A percentile compares a stretch with the other conserved stretches of the same genome.
These are phyloP conservation scores for Andrena dorsata DNA, from an alignment of 2,888 invertebrate species.

Conservation along the genomic window DNA sequence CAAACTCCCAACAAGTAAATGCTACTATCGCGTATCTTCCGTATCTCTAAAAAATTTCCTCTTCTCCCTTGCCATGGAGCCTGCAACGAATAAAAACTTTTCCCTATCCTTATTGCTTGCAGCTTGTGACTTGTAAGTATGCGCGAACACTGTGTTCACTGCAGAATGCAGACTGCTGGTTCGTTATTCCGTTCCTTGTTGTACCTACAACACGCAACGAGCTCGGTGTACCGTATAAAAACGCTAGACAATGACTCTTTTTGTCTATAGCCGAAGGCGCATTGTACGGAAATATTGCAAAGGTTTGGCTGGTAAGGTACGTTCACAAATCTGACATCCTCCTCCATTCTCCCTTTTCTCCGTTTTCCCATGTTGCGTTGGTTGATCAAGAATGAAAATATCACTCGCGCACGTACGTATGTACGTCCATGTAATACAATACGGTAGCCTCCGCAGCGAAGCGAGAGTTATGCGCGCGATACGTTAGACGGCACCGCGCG, in stretches of 20 bases:
- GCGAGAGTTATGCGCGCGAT: not conserved
- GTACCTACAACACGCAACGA: conserved; percentile 36
- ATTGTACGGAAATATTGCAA: conserved; percentile 75
- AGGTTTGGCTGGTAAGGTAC: conserved; percentile 72
- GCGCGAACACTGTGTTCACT: not conserved
- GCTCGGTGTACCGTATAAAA: conserved; percentile 49
- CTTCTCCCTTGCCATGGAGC: no score
- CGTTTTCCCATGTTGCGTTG: no score
- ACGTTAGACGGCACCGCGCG: no score
- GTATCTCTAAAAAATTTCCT: no score
- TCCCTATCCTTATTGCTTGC: not conserved
- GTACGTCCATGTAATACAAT: no score
- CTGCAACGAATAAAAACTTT: no score
- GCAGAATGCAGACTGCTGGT: conserved; percentile 8
- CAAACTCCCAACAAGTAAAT: no score
- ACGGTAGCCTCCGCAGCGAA: not conserved
- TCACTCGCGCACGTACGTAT: not conserved
- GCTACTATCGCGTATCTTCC: no score
- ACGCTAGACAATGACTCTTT: conserved; percentile 79
- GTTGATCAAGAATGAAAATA: conserved; percentile 3
- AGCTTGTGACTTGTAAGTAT: conserved; percentile 3
- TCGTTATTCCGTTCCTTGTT: conserved; percentile 17
- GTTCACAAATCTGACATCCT: conserved; percentile 45
- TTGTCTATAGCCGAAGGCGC: conserved; percentile 76
- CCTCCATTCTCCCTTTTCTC: not conserved